phyloP scores from a whole-genome alignment of 2,797 vertebrate genomes.

The Erethizon dorsatum region DNA sequence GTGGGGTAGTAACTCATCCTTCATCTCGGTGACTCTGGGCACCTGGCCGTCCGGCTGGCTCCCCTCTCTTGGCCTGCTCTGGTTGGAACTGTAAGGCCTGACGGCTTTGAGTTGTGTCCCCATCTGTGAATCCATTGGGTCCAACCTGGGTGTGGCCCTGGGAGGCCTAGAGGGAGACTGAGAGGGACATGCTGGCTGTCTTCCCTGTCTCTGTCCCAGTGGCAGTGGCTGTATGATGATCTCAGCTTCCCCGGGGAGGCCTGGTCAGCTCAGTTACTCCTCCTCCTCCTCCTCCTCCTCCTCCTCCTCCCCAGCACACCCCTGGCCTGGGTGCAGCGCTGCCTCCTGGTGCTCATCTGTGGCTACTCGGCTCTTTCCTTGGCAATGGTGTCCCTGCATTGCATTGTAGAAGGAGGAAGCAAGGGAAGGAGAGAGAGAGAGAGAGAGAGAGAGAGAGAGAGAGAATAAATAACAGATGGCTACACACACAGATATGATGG shows the following conservation, averaged over 20 bases:
- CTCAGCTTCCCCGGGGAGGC: neutral
- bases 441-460: neutral
- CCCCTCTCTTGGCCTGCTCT: neutral
- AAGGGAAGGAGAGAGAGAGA: neutral
- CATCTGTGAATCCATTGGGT: neutral
- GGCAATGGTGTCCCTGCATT: neutral
- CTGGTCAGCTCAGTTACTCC: neutral
- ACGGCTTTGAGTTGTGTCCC: neutral
- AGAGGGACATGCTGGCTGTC: neutral
- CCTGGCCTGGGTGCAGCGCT: neutral
- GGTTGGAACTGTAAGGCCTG: neutral
- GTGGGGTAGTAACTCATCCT: neutral
- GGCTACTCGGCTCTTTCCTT: rapidly evolving
- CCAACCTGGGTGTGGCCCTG: no score
- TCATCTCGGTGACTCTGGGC: neutral
- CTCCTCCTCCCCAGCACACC: no score
- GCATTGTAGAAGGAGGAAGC: neutral
- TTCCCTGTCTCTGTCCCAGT: no score
- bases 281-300: no score
- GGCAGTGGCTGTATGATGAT: neutral
- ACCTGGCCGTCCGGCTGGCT: rapidly evolving
- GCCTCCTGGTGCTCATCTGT: neutral
- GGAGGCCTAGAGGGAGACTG: neutral
- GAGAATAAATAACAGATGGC: neutral
- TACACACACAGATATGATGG: no score